A percentile compares a stretch with the other conserved stretches of the same genome.
phyloP scores from a whole-genome alignment of 1,140 invertebrate genomes.

The Leptinotarsa defecta region DNA sequence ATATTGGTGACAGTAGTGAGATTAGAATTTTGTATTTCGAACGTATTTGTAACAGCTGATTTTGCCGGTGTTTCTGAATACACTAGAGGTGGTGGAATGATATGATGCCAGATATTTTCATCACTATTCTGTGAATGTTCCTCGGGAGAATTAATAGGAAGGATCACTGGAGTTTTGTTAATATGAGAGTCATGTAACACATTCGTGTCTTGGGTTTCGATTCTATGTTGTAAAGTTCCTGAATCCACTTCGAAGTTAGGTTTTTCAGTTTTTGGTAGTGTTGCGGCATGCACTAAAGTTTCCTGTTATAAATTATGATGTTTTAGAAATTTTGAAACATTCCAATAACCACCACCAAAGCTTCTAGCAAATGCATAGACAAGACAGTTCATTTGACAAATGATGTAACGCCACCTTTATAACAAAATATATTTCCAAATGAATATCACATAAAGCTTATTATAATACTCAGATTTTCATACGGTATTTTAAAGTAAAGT shows the following conservation, averaged over 20 bases:
- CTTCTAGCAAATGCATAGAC: slow-evolving; percentile 23
- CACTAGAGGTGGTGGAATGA: slow-evolving; percentile 12
- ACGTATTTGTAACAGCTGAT: background rate
- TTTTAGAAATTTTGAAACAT: slow-evolving; percentile 2
- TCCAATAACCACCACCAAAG: slow-evolving; percentile 25
- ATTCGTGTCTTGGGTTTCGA: background rate
- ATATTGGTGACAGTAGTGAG: background rate
- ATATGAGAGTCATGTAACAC: background rate
- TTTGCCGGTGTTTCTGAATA: slow-evolving; percentile 4
- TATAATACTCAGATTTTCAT: slow-evolving; percentile 29
- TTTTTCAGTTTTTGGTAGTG: slow-evolving; percentile 40
- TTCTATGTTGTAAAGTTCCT: slow-evolving; percentile 24
- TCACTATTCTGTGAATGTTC: background rate
- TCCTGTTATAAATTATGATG: slow-evolving; percentile 35
- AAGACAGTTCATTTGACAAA: slow-evolving; percentile 2
- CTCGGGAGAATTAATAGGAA: background rate
- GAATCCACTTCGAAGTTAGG: slow-evolving; percentile 33
- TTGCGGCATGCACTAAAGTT: slow-evolving; percentile 33
- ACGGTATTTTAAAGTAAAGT: background rate
- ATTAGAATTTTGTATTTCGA: background rate
- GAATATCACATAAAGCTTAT: slow-evolving; percentile 51
- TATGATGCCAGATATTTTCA: background rate
- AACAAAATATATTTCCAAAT: slow-evolving; percentile 55
- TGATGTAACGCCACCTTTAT: slow-evolving; percentile 40
- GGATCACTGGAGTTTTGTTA: background rate